Evolutionary conservation across 2,797 vertebrate species (phyloP).

Genomic region (Tokudaia tokunoshimensis): DNA sequence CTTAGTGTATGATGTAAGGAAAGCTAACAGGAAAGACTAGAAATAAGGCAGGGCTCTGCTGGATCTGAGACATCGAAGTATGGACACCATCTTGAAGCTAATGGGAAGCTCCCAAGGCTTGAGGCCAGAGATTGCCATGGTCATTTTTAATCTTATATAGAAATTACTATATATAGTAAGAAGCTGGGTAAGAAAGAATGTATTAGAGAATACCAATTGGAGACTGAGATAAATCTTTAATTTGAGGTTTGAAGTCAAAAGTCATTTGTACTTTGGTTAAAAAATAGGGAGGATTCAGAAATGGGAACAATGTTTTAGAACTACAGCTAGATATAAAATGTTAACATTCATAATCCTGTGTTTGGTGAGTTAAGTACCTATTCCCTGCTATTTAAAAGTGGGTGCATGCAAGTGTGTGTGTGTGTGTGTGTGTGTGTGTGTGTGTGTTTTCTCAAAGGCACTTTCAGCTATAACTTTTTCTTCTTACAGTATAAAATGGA

Average conservation of each 20-base stretch:
- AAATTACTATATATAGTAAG: background rate
- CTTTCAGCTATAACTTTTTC: slow-evolving; percentile 35
- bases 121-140: slow-evolving; percentile 3
- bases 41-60: background rate
- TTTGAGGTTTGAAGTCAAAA: slow-evolving; percentile 58
- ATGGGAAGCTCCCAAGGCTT: background rate
- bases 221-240: slow-evolving; percentile 29
- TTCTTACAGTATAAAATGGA: slow-evolving; percentile 15
- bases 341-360: slow-evolving; percentile 22
- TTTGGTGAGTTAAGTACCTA: background rate
- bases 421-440: background rate
- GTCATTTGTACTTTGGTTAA: slow-evolving; percentile 61
- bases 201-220: background rate
- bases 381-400: slow-evolving; percentile 22
- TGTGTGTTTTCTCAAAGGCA: background rate
- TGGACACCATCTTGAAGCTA: background rate
- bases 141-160: slow-evolving; percentile 13
- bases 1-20: background rate
- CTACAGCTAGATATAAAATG: slow-evolving; percentile 35
- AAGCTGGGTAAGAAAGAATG: background rate
- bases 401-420: background rate
- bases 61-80: background rate
- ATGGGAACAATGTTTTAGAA: background rate
- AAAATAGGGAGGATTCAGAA: slow-evolving; percentile 51
- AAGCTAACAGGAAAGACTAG: background rate